Conservation (phyloP, 2,888 invertebrate species). For the Caenorhabditis sp. region DNA sequence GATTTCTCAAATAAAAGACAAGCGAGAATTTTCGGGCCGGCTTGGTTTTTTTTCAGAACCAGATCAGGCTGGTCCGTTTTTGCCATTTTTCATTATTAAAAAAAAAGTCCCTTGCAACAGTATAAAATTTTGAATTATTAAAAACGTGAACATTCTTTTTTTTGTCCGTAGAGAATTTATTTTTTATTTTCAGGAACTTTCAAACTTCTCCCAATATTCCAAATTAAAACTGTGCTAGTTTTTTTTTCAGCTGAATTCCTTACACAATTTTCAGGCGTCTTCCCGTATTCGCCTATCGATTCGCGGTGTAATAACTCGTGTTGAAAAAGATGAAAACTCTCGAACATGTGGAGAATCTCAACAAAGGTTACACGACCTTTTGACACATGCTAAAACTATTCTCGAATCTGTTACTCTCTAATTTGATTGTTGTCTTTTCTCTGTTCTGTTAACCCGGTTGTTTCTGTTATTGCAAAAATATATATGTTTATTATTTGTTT, state of each 20-base stretch:
- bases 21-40: too few relatives aligned
- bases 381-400: conserved; percentile 10
- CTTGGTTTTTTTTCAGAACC: too few relatives aligned
- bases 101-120: too few relatives aligned
- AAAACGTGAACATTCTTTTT: too few relatives aligned
- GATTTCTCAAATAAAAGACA: too few relatives aligned
- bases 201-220: too few relatives aligned
- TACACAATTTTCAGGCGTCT: conserved; percentile 22
- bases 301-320: conserved; percentile 18
- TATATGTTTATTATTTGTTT: background rate
- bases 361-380: conserved; percentile 8
- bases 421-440: conserved; percentile 8
- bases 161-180: too few relatives aligned
- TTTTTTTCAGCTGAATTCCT: background rate
- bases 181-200: too few relatives aligned
- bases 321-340: conserved; percentile 21
- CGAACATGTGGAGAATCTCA: conserved; percentile 10
- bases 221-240: too few relatives aligned
- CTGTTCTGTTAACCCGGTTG: conserved; percentile 2
- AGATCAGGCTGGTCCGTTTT: too few relatives aligned
- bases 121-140: too few relatives aligned
- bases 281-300: conserved; percentile 25
- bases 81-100: too few relatives aligned
- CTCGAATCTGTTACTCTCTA: conserved; percentile 12
- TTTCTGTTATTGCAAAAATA: background rate